Base-by-base conservation (phyloP, 1,140 invertebrate species). In the Goniozus legneri region DNA sequence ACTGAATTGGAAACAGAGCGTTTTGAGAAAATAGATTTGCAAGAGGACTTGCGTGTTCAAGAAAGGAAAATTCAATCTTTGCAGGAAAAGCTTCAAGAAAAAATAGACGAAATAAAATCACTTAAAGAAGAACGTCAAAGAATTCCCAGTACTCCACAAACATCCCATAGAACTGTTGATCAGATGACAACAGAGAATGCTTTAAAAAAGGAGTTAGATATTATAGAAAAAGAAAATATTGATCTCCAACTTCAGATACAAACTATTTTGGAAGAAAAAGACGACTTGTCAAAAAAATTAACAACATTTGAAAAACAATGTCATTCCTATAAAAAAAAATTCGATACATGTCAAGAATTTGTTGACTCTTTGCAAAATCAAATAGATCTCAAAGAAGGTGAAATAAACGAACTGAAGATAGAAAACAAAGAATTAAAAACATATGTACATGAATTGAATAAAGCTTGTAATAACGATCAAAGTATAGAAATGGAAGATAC, bases 11-110 rank as follows among this genome's bases (percentile, higher is more conserved):
- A 73, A 47, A 61, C 64, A 0, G 63, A 73, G 35, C 50, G 60
- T 14, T 74, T 65, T 49, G 71, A 73, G 35, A 76, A 74, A 47
- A 44, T 52, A 3, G 70, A 75, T 45, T 44, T 76, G 10, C 58
- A 62, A 3, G 69, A 75, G 20, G 73, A 76, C 24, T 13, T 75
- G 12, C 61, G 46, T 42, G 64, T 44, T 20, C 60, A 67, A 19
- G 53, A 66, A 13, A 60, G 67, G 2, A 65, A 71, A 49, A 56
- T 71, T 24, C 39, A 59, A 35, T 62, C 52, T 16, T 43, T 76
- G 3, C 57, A 74, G n/a, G 52, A 50, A 19, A 65, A 64, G 39
- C 50, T 74, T 1, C 46, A 66, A 0, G 50, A 62, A 18, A 63
- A 65, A 15, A 38, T 45, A 1, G 37, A 43, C 3, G 64, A 75